These are phyloP conservation scores for Echinops telfairi DNA, from an alignment of 2,113 vertebrate species.

Conservation along the genomic window DNA sequence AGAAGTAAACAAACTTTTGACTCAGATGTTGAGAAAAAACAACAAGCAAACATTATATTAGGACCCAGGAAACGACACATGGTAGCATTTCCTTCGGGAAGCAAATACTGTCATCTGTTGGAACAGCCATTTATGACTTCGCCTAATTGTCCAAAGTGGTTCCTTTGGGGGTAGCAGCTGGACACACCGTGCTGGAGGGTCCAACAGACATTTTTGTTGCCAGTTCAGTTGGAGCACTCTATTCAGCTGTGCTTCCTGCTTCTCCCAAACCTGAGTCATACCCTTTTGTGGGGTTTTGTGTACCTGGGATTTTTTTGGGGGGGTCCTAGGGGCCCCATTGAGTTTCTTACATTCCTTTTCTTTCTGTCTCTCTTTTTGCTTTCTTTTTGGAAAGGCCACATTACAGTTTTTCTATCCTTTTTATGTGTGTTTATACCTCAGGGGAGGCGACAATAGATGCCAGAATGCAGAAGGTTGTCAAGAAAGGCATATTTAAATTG, in stretches of 20 bases:
- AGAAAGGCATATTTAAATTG: slow-evolving; percentile 51
- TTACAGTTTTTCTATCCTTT: slow-evolving; percentile 63
- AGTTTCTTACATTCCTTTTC: slow-evolving; percentile 60
- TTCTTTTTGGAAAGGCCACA: slow-evolving; percentile 70
- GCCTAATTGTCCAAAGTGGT: slow-evolving; percentile 42
- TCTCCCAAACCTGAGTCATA: slow-evolving; percentile 53
- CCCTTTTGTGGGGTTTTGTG: slow-evolving; percentile 57
- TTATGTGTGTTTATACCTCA: slow-evolving; percentile 40
- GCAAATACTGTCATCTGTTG: slow-evolving; percentile 54
- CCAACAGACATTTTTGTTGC: slow-evolving; percentile 45
- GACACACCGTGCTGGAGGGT: not conserved
- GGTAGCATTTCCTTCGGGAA: slow-evolving; percentile 59
- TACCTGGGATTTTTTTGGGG: slow-evolving; percentile 30
- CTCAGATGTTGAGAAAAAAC: slow-evolving; percentile 36
- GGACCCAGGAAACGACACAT: slow-evolving; percentile 62
- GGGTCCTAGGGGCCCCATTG: not conserved
- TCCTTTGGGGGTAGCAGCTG: slow-evolving; percentile 53
- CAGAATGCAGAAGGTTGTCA: slow-evolving; percentile 47
- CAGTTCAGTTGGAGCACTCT: slow-evolving; percentile 65
- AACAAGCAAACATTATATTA: slow-evolving; percentile 60
- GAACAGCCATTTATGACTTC: slow-evolving; percentile 52
- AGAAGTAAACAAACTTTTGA: slow-evolving; percentile 69
- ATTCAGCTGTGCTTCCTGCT: slow-evolving; percentile 43
- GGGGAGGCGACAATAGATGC: slow-evolving; percentile 47
- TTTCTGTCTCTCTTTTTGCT: not conserved